phyloP scores from a whole-genome alignment of 2,797 vertebrate genomes.

The Tympanoctomys barrerae region DNA sequence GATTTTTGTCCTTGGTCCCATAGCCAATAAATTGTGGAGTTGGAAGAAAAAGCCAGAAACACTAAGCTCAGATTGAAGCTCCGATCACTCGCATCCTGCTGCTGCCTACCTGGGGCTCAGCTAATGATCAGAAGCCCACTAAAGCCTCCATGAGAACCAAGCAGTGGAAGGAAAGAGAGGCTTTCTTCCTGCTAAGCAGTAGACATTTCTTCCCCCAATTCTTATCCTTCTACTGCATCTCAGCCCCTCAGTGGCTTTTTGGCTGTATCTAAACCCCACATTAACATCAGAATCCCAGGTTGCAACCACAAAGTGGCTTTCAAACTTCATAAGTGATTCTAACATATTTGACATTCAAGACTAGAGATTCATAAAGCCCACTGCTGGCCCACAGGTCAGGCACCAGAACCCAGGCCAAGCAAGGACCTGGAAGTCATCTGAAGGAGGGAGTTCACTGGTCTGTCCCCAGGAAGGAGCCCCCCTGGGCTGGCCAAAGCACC shows the following conservation, averaged over 20 bases:
- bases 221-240: background rate
- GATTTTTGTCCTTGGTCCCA: background rate
- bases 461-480: background rate
- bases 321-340: background rate
- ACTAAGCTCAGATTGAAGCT: background rate
- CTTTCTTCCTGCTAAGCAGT: background rate
- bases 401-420: background rate
- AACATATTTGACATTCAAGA: background rate
- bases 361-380: background rate
- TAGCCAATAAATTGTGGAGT: background rate
- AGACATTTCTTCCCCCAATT: background rate
- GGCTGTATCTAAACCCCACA: background rate
- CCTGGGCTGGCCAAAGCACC: background rate
- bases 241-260: background rate
- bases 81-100: background rate
- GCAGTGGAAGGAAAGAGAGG: no score
- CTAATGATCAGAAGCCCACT: background rate
- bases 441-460: background rate
- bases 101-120: background rate
- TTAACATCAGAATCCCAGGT: background rate
- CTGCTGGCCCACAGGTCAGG: background rate
- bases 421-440: background rate
- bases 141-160: background rate
- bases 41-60: background rate
- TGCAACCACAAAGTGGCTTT: background rate